Base-by-base conservation (phyloP, 2,113 vertebrate species). In the Xiphias gladius region DNA sequence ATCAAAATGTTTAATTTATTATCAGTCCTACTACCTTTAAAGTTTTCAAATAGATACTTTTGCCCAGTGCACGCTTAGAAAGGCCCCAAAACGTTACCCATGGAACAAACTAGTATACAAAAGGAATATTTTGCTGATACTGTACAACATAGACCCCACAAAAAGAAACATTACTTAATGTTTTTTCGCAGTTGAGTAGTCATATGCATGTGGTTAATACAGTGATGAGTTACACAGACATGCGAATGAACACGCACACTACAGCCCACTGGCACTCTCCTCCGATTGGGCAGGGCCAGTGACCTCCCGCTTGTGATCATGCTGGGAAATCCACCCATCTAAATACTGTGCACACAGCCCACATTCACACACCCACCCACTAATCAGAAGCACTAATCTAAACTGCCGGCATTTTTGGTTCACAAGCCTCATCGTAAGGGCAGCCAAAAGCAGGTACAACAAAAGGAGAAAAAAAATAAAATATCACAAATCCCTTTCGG, bases 401-500 rank as follows among this genome's bases (percentile, higher is more conserved):
- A 20, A 87, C 73, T 86, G 78, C 58, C 37, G 79, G 84, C 81
- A 82, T 87, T 84, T 83, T 76, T 71, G 76, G 71, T 89, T 89
- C 89, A 73, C 72, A 79, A 84, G 83, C 50, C 59, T 76, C 57
- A 43, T 43, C 48, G 52, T 54, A 83, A 86, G 88, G 77, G 79
- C 77, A 70, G 83, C 73, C n/a, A 32, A 71, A 66, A 39, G 30
- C 83, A 83, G 83, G 82, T 82, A 83, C 80, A 78, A 85, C 78
- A 85, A 84, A 91, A 78, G 54, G 62, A 77, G 10, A 20, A 30
- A 73, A 76, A 20, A 74, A 52, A 80, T 76, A 76, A 88, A 91
- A 86, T 67, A 84, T 32, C 73, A 84, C 68, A 90, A 92, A 93
- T 92, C 90, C 90, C 93, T 89, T 86, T 88, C 86, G 90, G 82